phyloP scores from a whole-genome alignment of 2,888 invertebrate genomes.

The Choristoneura rosaceana region DNA sequence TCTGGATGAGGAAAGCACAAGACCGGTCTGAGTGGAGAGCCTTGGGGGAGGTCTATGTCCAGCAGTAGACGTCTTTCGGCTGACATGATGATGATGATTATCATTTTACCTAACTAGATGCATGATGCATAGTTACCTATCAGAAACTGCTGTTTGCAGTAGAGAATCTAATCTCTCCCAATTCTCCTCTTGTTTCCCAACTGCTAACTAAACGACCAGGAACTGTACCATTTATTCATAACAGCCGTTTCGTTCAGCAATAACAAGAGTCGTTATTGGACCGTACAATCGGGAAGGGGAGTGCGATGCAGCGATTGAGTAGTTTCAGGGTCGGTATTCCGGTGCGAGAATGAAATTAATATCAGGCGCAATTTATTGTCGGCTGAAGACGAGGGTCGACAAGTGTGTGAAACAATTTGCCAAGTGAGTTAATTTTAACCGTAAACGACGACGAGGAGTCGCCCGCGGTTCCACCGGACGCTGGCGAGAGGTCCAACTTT shows the following conservation, averaged over 20 bases:
- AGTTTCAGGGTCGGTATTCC: slow-evolving; percentile 17
- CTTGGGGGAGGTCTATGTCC: no score
- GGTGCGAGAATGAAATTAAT: slow-evolving; percentile 52
- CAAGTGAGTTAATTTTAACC: slow-evolving; percentile 64
- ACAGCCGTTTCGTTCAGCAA: slow-evolving; percentile 19
- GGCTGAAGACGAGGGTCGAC: slow-evolving; percentile 65
- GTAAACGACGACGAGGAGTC: slow-evolving; percentile 50
- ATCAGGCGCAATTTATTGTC: slow-evolving; percentile 59
- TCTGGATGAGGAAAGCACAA: no score
- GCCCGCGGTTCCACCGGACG: slow-evolving; percentile 32
- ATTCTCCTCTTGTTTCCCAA: slow-evolving; percentile 2
- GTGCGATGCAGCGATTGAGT: slow-evolving; percentile 38
- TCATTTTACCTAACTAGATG: no score
- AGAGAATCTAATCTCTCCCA: not conserved
- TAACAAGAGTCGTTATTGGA: slow-evolving; percentile 20
- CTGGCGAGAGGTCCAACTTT: slow-evolving; percentile 47
- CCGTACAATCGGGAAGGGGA: slow-evolving; percentile 17
- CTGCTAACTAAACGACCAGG: slow-evolving; percentile 10
- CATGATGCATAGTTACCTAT: not conserved
- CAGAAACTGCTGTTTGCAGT: not conserved
- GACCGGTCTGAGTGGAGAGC: no score
- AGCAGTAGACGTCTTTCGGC: no score
- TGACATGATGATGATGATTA: no score
- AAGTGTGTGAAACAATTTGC: slow-evolving; percentile 75
- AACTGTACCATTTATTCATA: slow-evolving; percentile 10